These are phyloP conservation scores for Andrena praecox DNA, from an alignment of 2,888 invertebrate species.

Conservation along the genomic window DNA sequence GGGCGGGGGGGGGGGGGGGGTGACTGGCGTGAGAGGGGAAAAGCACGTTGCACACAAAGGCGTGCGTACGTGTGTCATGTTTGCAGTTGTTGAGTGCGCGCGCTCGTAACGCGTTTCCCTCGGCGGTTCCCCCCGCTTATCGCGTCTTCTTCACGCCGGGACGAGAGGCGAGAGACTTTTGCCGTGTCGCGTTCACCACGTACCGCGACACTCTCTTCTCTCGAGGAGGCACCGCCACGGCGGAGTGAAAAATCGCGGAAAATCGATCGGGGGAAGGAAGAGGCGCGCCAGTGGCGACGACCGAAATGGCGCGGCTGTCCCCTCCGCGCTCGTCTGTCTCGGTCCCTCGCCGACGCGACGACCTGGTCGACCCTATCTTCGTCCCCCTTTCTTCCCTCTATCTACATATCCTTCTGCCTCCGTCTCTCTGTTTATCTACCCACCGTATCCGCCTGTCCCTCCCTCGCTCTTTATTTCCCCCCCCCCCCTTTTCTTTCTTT, in stretches of 20 bases:
- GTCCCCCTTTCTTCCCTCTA: constrained; percentile 23
- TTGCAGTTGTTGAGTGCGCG: constrained; percentile 2
- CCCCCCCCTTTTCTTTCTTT: constrained; percentile 18
- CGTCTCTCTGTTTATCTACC: constrained; percentile 22
- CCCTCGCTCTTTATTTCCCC: constrained; percentile 33
- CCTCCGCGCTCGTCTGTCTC: constrained; percentile 19
- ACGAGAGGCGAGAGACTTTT: constrained; percentile 41
- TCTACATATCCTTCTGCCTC: neutral
- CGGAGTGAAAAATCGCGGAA: constrained; percentile 73
- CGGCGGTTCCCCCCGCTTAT: constrained; percentile 35
- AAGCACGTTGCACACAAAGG: neutral
- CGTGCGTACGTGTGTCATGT: neutral
- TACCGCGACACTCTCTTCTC: constrained; percentile 44
- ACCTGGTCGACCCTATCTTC: neutral
- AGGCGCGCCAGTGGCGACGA: constrained; percentile 70
- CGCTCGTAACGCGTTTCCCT: constrained; percentile 42
- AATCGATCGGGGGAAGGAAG: constrained; percentile 70
- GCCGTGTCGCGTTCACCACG: constrained; percentile 57
- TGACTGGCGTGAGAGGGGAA: neutral
- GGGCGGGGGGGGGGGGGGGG: no score
- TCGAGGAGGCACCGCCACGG: constrained; percentile 56
- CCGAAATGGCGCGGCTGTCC: constrained; percentile 64
- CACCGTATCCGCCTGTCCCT: neutral
- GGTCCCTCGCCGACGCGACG: neutral
- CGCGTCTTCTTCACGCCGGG: constrained; percentile 45